Evolutionary conservation across 1,140 invertebrate species (phyloP).

Genomic region (Archegozetes longisetosus): DNA sequence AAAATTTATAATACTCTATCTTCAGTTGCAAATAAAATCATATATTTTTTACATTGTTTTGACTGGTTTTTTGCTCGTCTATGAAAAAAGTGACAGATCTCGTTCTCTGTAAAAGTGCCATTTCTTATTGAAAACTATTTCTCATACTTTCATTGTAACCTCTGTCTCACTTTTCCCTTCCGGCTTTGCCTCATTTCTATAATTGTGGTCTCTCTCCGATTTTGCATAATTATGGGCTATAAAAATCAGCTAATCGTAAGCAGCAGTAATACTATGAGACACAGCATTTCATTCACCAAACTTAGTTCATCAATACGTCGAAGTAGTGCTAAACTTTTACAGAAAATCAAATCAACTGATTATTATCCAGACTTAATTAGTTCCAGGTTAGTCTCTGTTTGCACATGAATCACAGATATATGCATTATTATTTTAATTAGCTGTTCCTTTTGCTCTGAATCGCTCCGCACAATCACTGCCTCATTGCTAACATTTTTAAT

Average conservation of each 20-base stretch:
- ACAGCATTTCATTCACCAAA: neutral
- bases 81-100: too few relatives aligned
- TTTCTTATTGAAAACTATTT: too few relatives aligned
- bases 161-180: neutral
- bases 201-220: too few relatives aligned
- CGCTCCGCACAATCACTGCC: too few relatives aligned
- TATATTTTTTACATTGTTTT: too few relatives aligned
- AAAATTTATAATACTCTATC: too few relatives aligned
- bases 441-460: too few relatives aligned
- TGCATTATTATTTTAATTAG: neutral
- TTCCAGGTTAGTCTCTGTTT: neutral
- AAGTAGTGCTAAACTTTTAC: neutral
- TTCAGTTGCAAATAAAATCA: too few relatives aligned
- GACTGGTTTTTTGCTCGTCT: too few relatives aligned
- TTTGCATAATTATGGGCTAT: too few relatives aligned
- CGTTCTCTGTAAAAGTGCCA: too few relatives aligned
- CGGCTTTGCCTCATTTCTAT: neutral
- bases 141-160: neutral
- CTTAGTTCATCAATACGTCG: neutral
- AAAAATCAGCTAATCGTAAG: neutral
- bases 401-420: neutral
- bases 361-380: neutral
- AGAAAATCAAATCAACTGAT: neutral
- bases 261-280: neutral
- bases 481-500: too few relatives aligned